Conservation (phyloP, 2,888 invertebrate genomes). For the Caenorhabditis sp. region DNA sequence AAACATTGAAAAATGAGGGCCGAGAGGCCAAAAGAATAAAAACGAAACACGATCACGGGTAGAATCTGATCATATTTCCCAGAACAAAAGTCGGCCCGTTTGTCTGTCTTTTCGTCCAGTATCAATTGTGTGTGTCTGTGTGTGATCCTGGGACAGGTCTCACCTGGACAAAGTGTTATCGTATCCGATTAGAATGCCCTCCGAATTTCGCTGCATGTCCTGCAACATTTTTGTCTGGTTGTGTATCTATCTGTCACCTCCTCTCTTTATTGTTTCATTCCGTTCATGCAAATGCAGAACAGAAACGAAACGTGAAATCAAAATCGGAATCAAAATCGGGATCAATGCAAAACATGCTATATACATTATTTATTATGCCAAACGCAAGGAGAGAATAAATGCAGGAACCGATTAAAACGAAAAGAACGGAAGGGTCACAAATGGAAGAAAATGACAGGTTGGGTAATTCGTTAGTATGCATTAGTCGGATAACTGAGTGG, state of each 20-base stretch:
- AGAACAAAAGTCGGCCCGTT: constrained; percentile 19
- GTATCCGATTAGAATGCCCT: constrained; percentile 70
- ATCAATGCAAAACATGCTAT: constrained; percentile 16
- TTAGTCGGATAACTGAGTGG: constrained; percentile 14
- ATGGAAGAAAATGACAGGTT: constrained; percentile 34
- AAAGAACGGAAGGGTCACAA: constrained; percentile 7
- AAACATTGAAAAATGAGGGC: neutral
- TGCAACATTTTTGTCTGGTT: constrained; percentile 39
- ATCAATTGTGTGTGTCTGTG: constrained; percentile 20
- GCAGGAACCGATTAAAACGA: constrained; percentile 46
- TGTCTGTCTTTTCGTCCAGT: constrained; percentile 29
- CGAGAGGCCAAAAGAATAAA: no score
- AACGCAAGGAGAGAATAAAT: constrained; percentile 13
- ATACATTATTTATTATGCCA: constrained; percentile 55
- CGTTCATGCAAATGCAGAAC: constrained; percentile 37
- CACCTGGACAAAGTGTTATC: constrained; percentile 73
- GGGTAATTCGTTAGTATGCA: constrained; percentile 38
- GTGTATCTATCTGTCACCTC: constrained; percentile 1
- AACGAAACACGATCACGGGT: constrained; percentile 12
- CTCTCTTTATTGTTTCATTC: constrained; percentile 12
- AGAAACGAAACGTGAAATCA: constrained; percentile 2
- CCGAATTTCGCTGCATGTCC: constrained; percentile 70
- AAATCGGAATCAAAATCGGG: no score
- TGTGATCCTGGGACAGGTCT: constrained; percentile 55
- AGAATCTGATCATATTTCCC: constrained; percentile 37